These are phyloP conservation scores for Acronicta aceris DNA, from an alignment of 2,888 invertebrate species.

Conservation along the genomic window DNA sequence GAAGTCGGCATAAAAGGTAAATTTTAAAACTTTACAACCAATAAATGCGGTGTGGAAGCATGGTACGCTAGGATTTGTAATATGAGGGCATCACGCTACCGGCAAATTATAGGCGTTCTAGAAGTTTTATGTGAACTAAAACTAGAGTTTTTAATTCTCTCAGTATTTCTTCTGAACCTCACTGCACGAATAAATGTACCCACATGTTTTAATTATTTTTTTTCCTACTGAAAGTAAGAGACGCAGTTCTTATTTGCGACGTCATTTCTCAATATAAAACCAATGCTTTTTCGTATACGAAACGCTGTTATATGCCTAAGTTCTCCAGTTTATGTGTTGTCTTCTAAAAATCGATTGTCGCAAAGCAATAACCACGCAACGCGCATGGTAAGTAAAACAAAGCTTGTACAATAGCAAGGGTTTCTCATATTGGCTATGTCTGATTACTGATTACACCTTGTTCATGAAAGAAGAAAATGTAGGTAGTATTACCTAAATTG, in stretches of 20 bases:
- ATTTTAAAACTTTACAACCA: slow-evolving; percentile 44
- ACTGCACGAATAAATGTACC: neutral
- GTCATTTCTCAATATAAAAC: slow-evolving; percentile 14
- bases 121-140: slow-evolving; percentile 2
- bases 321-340: neutral
- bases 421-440: too few relatives aligned
- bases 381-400: slow-evolving; percentile 31
- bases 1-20: slow-evolving; percentile 76
- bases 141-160: neutral
- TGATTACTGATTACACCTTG: too few relatives aligned
- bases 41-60: slow-evolving; percentile 50
- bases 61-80: slow-evolving; percentile 43
- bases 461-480: too few relatives aligned
- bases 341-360: slow-evolving; percentile 38
- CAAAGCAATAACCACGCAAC: slow-evolving; percentile 27
- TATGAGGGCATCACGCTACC: slow-evolving; percentile 53
- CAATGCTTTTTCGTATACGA: neutral
- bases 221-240: slow-evolving; percentile 1
- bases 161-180: neutral
- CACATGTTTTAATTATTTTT: slow-evolving; percentile 22
- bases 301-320: neutral
- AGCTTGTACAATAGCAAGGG: neutral
- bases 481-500: too few relatives aligned
- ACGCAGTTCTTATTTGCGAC: slow-evolving; percentile 35
- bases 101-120: slow-evolving; percentile 32